Evolutionary conservation across 2,888 invertebrate species (phyloP).

Genomic region (Ochlodes sylvanus): DNA sequence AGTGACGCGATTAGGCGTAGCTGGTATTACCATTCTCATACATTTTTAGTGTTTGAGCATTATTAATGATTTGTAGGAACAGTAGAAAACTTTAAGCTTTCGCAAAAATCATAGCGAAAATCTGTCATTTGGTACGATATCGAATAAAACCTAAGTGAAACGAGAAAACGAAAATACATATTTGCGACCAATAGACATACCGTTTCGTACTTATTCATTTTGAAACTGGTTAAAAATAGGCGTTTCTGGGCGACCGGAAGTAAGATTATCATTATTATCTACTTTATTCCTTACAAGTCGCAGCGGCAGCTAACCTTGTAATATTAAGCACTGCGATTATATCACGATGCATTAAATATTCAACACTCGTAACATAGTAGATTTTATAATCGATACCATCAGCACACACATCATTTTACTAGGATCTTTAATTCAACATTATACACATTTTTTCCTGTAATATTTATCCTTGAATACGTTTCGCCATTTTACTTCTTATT

Average conservation of each 20-base stretch:
- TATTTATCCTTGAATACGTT: not conserved
- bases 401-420: constrained; percentile 15
- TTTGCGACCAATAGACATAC: not conserved
- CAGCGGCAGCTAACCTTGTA: constrained; percentile 49
- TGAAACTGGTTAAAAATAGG: not conserved
- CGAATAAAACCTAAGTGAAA: not conserved
- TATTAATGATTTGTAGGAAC: not conserved
- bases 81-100: no score
- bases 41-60: not conserved
- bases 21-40: no score
- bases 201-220: not conserved
- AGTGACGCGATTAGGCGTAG: no score
- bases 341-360: constrained; percentile 57
- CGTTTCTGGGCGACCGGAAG: constrained; percentile 7
- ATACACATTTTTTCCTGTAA: not conserved
- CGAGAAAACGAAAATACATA: not conserved
- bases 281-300: constrained; percentile 29
- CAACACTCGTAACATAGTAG: constrained; percentile 50
- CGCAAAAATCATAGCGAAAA: no score
- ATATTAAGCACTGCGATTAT: constrained; percentile 52
- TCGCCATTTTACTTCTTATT: not conserved
- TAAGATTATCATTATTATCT: constrained; percentile 17
- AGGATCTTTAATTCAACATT: not conserved
- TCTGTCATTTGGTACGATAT: no score
- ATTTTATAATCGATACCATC: constrained; percentile 25